Conservation (phyloP, 2,888 invertebrate species). For the Dinocampus coccinellae region DNA sequence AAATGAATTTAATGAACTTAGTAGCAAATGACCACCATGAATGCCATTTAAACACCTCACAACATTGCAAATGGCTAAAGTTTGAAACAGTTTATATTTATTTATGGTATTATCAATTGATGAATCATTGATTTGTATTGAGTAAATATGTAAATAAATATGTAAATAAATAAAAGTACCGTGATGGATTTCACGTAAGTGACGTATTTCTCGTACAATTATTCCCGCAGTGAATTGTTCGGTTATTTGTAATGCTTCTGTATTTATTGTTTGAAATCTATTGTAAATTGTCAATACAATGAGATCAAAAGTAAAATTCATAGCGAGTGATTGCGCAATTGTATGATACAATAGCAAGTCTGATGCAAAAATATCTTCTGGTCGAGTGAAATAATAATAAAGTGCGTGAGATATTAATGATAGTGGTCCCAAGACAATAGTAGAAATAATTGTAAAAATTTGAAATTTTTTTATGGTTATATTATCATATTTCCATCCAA, state of each 20-base stretch:
- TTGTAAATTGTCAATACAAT: slow-evolving; percentile 50
- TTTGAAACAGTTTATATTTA: no score
- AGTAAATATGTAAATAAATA: background rate
- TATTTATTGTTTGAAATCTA: slow-evolving; percentile 52
- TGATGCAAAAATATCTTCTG: slow-evolving; percentile 55
- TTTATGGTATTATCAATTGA: background rate
- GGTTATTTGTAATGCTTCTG: slow-evolving; percentile 44
- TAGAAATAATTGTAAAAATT: slow-evolving; percentile 43
- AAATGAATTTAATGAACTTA: slow-evolving; percentile 57
- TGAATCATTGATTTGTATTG: background rate
- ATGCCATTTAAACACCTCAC: slow-evolving; percentile 52
- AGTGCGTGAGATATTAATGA: slow-evolving; percentile 50
- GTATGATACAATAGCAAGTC: slow-evolving; percentile 58
- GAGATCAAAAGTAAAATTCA: slow-evolving; percentile 55
- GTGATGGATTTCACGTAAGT: slow-evolving; percentile 52
- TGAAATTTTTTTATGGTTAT: slow-evolving; percentile 43
- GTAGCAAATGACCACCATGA: slow-evolving; percentile 53
- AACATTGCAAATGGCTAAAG: slow-evolving; percentile 51
- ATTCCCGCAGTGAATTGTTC: slow-evolving; percentile 41
- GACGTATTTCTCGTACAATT: slow-evolving; percentile 51
- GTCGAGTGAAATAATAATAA: slow-evolving; percentile 53
- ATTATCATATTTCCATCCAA: slow-evolving; percentile 42
- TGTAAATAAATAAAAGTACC: slow-evolving; percentile 42
- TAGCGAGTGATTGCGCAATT: slow-evolving; percentile 52
- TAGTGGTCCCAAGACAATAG: slow-evolving; percentile 49